Percentiles rank a stretch among this genome's conserved stretches.
Conservation (phyloP, 2,888 invertebrate genomes). For the Eucera pruinosa region DNA sequence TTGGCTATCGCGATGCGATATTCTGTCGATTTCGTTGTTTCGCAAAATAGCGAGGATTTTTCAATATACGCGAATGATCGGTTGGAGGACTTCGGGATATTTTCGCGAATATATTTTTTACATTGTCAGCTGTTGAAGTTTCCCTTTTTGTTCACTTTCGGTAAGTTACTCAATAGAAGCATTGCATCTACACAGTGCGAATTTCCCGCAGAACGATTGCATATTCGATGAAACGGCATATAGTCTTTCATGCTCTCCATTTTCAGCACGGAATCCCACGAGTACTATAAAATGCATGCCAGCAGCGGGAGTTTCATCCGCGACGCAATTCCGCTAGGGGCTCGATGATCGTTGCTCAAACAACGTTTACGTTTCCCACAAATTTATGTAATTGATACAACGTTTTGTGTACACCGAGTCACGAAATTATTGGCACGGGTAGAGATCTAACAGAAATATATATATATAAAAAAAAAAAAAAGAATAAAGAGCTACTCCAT, state of each 20-base stretch:
- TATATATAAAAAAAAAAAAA: too few relatives aligned
- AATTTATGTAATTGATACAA: constrained; percentile 18
- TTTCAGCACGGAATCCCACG: constrained; percentile 48
- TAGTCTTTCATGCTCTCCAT: constrained; percentile 25
- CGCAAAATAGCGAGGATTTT: neutral
- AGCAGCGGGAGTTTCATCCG: constrained; percentile 47
- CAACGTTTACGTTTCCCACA: constrained; percentile 10
- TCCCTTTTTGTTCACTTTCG: neutral
- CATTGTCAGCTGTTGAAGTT: neutral
- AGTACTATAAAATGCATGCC: constrained; percentile 51
- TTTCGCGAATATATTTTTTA: neutral
- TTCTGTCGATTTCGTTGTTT: neutral
- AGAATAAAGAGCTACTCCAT: too few relatives aligned
- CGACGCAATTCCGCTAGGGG: constrained; percentile 34
- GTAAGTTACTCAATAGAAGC: constrained; percentile 27
- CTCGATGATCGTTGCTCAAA: constrained; percentile 40
- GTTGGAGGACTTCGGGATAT: neutral
- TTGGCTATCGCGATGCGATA: too few relatives aligned
- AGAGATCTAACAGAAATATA: too few relatives aligned
- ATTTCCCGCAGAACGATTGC: constrained; percentile 49
- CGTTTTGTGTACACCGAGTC: constrained; percentile 7
- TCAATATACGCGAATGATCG: neutral
- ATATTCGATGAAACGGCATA: constrained; percentile 23
- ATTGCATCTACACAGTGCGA: constrained; percentile 43
- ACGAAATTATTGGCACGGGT: too few relatives aligned